These are phyloP conservation scores for Apomyelois bistriatella DNA, from an alignment of 2,888 invertebrate genomes.

Conservation along the genomic window DNA sequence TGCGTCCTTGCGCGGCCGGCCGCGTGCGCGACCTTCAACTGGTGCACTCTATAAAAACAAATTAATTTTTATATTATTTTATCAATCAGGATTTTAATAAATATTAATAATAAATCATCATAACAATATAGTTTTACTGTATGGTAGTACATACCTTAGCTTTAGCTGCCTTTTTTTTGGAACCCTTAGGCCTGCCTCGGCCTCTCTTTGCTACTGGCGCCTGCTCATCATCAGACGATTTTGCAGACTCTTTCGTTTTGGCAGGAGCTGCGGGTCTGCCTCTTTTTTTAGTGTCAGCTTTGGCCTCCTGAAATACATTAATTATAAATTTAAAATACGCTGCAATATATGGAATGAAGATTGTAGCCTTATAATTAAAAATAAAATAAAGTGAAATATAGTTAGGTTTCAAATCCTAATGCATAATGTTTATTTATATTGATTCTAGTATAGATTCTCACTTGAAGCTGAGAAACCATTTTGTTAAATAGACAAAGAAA, in stretches of 20 bases:
- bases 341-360: no score
- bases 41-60: conserved; percentile 44
- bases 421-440: no score
- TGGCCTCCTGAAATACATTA: conserved; percentile 55
- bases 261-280: conserved; percentile 64
- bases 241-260: conserved; percentile 75
- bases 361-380: no score
- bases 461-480: no score
- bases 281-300: conserved; percentile 71
- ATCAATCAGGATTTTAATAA: no score
- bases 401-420: no score
- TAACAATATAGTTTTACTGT: no score
- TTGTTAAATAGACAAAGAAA: no score
- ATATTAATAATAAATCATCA: no score
- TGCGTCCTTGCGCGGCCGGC: conserved; percentile 72
- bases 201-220: conserved; percentile 77
- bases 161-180: conserved; percentile 75
- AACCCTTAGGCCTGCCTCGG: conserved; percentile 77
- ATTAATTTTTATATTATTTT: background rate
- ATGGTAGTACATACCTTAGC: conserved; percentile 64
- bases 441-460: no score
- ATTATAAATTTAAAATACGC: no score
- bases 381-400: no score
- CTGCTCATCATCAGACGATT: conserved; percentile 76
- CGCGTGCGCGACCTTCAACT: conserved; percentile 68